Conservation (phyloP, 2,113 vertebrate genomes). For the Pristiophorus japonicus region DNA sequence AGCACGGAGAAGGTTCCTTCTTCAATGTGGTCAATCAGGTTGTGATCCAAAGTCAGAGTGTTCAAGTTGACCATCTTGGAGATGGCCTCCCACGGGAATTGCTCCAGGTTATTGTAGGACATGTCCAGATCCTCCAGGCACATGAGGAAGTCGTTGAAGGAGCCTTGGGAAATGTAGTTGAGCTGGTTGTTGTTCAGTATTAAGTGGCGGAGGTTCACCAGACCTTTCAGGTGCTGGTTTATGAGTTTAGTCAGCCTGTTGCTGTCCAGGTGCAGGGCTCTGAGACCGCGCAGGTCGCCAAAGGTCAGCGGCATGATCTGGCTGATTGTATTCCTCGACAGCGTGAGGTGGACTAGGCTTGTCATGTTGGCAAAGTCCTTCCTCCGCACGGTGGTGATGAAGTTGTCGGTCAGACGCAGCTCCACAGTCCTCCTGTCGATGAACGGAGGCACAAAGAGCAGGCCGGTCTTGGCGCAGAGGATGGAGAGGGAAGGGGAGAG, state of each 20-base stretch:
- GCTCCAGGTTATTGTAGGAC: constrained; percentile 83
- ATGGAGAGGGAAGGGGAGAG: constrained; percentile 86
- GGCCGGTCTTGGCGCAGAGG: constrained; percentile 83
- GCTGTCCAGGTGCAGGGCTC: constrained; percentile 84
- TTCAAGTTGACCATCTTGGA: constrained; percentile 84
- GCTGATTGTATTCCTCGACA: constrained; percentile 88
- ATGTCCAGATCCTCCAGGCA: constrained; percentile 90
- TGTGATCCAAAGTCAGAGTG: constrained; percentile 84
- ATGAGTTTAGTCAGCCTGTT: constrained; percentile 75
- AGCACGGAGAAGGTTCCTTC: constrained; percentile 78
- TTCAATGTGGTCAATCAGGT: constrained; percentile 79
- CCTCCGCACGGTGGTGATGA: constrained; percentile 79
- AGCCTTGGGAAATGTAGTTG: constrained; percentile 64
- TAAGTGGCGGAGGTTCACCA: constrained; percentile 80
- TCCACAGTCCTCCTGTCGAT: constrained; percentile 88
- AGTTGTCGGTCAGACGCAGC: constrained; percentile 86
- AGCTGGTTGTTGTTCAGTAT: constrained; percentile 92
- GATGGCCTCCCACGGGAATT: constrained; percentile 82
- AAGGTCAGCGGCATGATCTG: constrained; percentile 80
- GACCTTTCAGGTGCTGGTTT: constrained; percentile 73
- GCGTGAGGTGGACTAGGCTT: constrained; percentile 84
- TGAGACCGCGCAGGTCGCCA: constrained; percentile 69
- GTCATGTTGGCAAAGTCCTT: constrained; percentile 93
- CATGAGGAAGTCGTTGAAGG: constrained; percentile 79
- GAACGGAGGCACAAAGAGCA: constrained; percentile 79